Evolutionary conservation across 2,797 vertebrate species (phyloP).

Genomic region (Bovichtus variegatus): DNA sequence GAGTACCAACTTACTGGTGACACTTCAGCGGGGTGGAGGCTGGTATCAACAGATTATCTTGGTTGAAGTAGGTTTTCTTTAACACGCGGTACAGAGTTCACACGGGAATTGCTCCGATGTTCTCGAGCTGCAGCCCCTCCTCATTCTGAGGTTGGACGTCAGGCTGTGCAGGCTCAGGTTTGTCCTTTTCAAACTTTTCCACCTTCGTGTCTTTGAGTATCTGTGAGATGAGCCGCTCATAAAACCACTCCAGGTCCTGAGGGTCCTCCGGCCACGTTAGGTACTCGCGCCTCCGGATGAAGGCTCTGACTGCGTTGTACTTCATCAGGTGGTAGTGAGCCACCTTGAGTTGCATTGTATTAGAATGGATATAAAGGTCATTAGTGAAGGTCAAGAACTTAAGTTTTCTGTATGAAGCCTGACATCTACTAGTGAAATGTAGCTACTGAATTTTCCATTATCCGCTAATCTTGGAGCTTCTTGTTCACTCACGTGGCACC

Average conservation of each 20-base stretch:
- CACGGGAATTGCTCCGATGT: background rate
- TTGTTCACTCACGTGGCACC: background rate
- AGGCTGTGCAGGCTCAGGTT: background rate
- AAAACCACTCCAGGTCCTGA: slow-evolving; percentile 92
- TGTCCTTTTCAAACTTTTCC: slow-evolving; percentile 37
- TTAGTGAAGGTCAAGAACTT: background rate
- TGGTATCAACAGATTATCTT: background rate
- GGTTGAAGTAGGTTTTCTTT: background rate
- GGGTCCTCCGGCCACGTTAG: slow-evolving; percentile 91
- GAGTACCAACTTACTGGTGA: background rate
- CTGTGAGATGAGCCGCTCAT: slow-evolving; percentile 82
- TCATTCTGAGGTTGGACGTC: background rate
- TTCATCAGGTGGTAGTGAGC: slow-evolving; percentile 85
- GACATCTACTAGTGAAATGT: slow-evolving; percentile 16
- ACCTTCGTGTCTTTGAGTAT: slow-evolving; percentile 83
- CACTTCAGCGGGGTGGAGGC: background rate
- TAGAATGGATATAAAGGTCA: background rate
- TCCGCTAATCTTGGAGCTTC: background rate
- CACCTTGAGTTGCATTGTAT: slow-evolving; percentile 50
- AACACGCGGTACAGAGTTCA: slow-evolving; percentile 13
- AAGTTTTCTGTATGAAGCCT: background rate
- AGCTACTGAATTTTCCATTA: background rate
- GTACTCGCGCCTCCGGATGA: slow-evolving; percentile 86
- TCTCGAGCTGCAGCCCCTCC: slow-evolving; percentile 34
- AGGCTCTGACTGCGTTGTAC: slow-evolving; percentile 82